Evolutionary conservation across 2,888 invertebrate genomes (phyloP), one percentile per base, ranked within the genome.

Genomic region (Napeogenes inachia): DNA sequence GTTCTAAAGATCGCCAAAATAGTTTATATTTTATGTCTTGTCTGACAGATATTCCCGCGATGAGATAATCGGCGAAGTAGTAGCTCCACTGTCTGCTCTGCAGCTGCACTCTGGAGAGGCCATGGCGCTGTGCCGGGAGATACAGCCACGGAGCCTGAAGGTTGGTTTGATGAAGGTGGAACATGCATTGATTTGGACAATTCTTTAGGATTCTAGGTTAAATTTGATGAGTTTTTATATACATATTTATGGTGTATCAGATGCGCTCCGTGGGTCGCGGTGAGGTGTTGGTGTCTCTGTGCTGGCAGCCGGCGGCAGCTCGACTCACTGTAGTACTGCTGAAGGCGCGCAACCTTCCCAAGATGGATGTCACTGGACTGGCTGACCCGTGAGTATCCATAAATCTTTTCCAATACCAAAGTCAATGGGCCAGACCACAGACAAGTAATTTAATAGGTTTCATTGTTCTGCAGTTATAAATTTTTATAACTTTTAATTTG

Each of bases 221-320:
- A 38, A 38, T 35, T 5, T 35, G 35, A 3, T 5, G 2, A 35
- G 0, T 35, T 35, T 5, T 5, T 0, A 6, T 35, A 35, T 5
- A 35, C 4, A 35, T 35, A 35, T 35, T 35, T 1, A 12, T 53
- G 42, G 42, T 59, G 13, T 61, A 45, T 55, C 81, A 97, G 97
- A 97, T 98, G 85, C 95, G 96, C 67, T 95, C 95, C 64, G 97
- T 98, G 81, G 97, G 98, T 4, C 95, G 98, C 73, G 99, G 99
- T 53, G 99, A 99, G 84, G 92, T 99, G 63, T 92, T 99, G 75
- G 96, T 99, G 65, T 99, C 99, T 0, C 92, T 99, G 67, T 99
- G 99, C 89, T 99, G 99, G 96, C 99, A 99, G 90, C 98, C 99
- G 57, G 98, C 98, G 30, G 97, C 98, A 59, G 97, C 97, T 78